A percentile compares a stretch with the other conserved stretches of the same genome.
Conservation (phyloP, 2,888 invertebrate species). For the Ametastegia equiseti region DNA sequence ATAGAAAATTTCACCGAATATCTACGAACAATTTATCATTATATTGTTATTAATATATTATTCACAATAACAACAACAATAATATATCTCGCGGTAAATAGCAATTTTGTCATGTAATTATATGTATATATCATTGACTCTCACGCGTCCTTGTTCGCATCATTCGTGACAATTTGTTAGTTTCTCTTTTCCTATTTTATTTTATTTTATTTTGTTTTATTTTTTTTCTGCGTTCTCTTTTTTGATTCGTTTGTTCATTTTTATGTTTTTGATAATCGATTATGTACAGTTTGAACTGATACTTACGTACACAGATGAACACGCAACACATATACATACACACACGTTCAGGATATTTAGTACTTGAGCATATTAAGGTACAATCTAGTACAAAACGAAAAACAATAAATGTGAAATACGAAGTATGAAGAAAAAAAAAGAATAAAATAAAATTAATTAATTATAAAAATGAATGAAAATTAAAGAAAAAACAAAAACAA, state of each 20-base stretch:
- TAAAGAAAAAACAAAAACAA: too few species aligned
- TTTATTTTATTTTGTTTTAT: not conserved
- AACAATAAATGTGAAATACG: conserved; percentile 34
- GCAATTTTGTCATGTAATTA: conserved; percentile 10
- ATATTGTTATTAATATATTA: not conserved
- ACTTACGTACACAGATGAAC: not conserved
- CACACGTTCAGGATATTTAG: conserved; percentile 32
- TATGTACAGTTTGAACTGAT: not conserved
- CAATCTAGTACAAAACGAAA: conserved; percentile 49
- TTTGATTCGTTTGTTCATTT: not conserved
- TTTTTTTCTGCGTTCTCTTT: not conserved
- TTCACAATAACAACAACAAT: too few species aligned
- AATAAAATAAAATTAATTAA: too few species aligned
- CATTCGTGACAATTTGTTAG: not conserved
- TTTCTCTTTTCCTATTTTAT: not conserved
- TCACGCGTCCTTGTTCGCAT: not conserved
- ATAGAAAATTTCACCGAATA: not conserved
- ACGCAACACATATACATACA: too few species aligned
- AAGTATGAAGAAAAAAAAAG: conserved; percentile 18
- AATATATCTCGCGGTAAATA: conserved; percentile 15
- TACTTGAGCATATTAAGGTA: conserved; percentile 42
- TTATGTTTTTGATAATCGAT: not conserved
- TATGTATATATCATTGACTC: not conserved
- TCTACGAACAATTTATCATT: not conserved
- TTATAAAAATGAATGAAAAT: conserved; percentile 1